Evolutionary conservation across 2,888 invertebrate species (phyloP), one percentile per base, ranked within the genome.

Genomic region (Acronicta alni): DNA sequence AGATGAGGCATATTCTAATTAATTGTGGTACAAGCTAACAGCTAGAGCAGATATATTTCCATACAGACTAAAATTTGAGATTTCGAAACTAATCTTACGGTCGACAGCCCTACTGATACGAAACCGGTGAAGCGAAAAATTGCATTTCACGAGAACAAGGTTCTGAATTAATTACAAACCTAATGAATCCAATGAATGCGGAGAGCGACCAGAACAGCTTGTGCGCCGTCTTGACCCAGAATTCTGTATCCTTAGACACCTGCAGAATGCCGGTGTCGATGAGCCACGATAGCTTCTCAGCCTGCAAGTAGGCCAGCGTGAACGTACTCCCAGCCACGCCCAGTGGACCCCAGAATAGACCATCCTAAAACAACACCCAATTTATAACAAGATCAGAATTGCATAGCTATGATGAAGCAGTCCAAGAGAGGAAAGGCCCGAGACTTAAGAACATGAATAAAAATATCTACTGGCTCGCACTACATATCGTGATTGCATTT

Each of bases 241-340:
- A 92, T 20, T 95, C 95, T 64, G 95, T 88, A 18, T 95, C 91
- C 39, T 94, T 92, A 54, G 95, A 87, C 6, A 97, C 91, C 46
- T 88, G 82, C 14, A 97, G 79, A 46, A 97, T 88, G 67, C 96
- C 96, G 52, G 96, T 95, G 86, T 97, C 97, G 0, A 97, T 95
- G 23, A 97, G 94, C 97, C 97, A 98, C 43, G 97, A 96, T 23
- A 98, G 91, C 88, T 98, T 98, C 87, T 98, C 98, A 18, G 97
- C 94, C 10, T 98, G 98, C 73, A 97, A 96, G 89, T 96, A 98
- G 9, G 97, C 84, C 72, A 97, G 95, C 68, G 97, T 97, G 23
- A 97, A 95, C 23, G 96, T 81, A 83, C 97, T 97, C 71, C 96
- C 96, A 0, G 96, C 84, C 10, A 97, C 94, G n/a, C 97, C 97